These are phyloP conservation scores for Phymastichus coffea DNA, from an alignment of 1,140 invertebrate genomes.

Conservation along the genomic window DNA sequence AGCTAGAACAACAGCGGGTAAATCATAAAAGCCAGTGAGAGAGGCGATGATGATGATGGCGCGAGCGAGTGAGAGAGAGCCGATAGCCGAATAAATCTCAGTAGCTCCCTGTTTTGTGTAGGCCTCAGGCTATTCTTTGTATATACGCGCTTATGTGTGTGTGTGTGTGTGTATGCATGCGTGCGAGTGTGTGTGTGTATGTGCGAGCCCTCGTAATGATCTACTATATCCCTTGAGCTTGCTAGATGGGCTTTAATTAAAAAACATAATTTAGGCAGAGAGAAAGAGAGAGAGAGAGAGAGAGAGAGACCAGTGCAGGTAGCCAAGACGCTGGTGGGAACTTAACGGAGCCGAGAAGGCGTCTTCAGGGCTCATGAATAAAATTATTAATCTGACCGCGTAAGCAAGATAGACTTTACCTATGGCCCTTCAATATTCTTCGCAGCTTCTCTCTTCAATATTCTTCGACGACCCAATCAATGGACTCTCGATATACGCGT, in stretches of 20 bases:
- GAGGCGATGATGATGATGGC: slow-evolving; percentile 32
- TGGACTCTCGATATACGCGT: no score
- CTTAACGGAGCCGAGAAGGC: slow-evolving; percentile 41
- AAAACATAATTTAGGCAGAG: slow-evolving; percentile 58
- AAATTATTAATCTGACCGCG: slow-evolving; percentile 50
- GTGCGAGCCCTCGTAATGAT: slow-evolving; percentile 23
- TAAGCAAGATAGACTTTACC: slow-evolving; percentile 7
- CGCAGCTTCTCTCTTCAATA: no score
- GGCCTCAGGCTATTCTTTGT: slow-evolving; percentile 40
- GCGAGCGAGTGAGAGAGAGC: slow-evolving; percentile 31
- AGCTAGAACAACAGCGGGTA: slow-evolving; percentile 24
- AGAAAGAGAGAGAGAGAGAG: slow-evolving; percentile 30
- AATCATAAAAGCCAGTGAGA: slow-evolving; percentile 30
- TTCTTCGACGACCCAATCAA: no score
- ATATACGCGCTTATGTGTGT: neutral
- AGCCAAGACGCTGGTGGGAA: slow-evolving; percentile 52
- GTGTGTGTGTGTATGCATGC: neutral
- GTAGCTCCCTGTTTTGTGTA: slow-evolving; percentile 57
- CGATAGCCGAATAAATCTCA: slow-evolving; percentile 54
- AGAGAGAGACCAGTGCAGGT: slow-evolving; percentile 42
- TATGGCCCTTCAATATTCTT: no score
- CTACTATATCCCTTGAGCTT: slow-evolving; percentile 32
- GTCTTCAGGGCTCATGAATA: slow-evolving; percentile 56
- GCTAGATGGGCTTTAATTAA: slow-evolving; percentile 55
- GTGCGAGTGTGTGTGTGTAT: neutral